These are phyloP conservation scores for Liolophura sinensis DNA, from an alignment of 1,140 invertebrate species.

Conservation along the genomic window DNA sequence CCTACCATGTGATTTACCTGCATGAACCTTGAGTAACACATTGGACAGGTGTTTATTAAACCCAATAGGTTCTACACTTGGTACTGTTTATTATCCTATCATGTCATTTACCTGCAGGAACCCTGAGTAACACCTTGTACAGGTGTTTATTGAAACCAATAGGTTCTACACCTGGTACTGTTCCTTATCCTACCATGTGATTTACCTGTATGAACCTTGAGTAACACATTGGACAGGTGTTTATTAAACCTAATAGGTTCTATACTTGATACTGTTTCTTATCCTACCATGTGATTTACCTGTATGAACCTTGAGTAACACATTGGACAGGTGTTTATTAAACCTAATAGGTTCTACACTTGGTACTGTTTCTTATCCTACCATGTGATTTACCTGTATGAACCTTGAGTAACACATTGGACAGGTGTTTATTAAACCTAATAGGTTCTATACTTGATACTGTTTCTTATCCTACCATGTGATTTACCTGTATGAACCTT, in stretches of 20 bases:
- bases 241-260: constrained; percentile 84
- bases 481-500: no score
- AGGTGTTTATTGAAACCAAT: constrained; percentile 78
- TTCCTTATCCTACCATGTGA: constrained; percentile 73
- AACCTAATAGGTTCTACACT: constrained; percentile 86
- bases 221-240: constrained; percentile 61
- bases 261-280: constrained; percentile 84
- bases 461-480: no score
- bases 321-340: constrained; percentile 79
- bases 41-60: no score
- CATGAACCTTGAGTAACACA: no score
- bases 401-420: no score
- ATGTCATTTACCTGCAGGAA: constrained; percentile 24
- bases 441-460: no score
- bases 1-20: no score
- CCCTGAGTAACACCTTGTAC: constrained; percentile 70
- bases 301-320: constrained; percentile 64
- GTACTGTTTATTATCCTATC: no score
- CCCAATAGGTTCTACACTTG: no score
- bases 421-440: no score
- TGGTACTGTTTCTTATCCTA: constrained; percentile 83
- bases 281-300: constrained; percentile 73
- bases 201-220: no score
- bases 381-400: no score
- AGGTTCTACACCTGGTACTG: constrained; percentile 87